phyloP scores from a whole-genome alignment of 2,113 vertebrate genomes.

The Vidua chalybeata region DNA sequence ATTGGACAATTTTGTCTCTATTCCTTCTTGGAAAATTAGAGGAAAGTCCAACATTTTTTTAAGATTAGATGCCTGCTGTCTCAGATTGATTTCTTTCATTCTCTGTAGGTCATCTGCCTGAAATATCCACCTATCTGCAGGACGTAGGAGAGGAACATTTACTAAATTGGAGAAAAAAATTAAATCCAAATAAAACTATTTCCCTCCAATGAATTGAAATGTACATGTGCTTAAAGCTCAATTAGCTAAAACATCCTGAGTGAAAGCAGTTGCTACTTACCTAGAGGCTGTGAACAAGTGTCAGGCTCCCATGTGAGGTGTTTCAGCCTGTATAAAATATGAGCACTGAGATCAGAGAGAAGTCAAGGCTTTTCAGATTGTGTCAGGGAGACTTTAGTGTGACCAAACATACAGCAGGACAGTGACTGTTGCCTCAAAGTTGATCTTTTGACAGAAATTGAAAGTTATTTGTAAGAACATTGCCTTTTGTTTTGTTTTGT shows the following conservation, averaged over 20 bases:
- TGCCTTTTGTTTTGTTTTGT: background rate
- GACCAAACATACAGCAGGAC: background rate
- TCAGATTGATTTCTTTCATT: background rate
- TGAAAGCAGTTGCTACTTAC: background rate
- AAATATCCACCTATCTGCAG: background rate
- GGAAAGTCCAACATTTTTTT: background rate
- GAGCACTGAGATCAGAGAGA: background rate
- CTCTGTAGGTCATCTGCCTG: background rate
- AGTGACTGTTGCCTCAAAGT: background rate
- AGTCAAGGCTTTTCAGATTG: background rate
- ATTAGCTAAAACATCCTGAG: background rate
- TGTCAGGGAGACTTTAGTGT: background rate
- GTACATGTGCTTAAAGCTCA: background rate
- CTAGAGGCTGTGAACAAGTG: background rate
- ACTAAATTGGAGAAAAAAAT: background rate
- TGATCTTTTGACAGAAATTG: background rate
- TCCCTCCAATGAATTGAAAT: background rate
- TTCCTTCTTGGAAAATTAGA: background rate
- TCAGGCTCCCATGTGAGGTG: background rate
- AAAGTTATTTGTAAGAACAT: background rate
- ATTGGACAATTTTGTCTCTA: background rate
- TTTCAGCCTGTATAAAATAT: background rate
- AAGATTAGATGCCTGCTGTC: background rate
- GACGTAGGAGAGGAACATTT: background rate
- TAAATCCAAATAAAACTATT: background rate